Percentiles rank a stretch among this genome's conserved stretches.
Conservation (phyloP, 2,888 invertebrate species). For the Mimas tiliae region DNA sequence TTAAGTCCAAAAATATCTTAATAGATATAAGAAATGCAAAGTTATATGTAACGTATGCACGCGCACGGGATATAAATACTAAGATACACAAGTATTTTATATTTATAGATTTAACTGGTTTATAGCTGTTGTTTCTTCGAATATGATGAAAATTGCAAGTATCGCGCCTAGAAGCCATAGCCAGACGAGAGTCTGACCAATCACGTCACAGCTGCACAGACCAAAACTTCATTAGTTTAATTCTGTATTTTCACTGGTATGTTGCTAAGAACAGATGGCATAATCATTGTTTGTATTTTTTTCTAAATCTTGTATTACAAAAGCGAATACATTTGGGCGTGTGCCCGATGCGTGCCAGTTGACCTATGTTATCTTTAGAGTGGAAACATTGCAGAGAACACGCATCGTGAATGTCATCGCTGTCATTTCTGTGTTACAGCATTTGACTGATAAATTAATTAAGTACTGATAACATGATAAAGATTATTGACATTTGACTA, state of each 20-base stretch:
- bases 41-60: no score
- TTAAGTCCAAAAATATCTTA: no score
- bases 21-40: no score
- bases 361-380: conserved; percentile 76
- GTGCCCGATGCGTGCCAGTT: conserved; percentile 58
- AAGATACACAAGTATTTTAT: no score
- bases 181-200: background rate
- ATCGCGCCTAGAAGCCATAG: no score
- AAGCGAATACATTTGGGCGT: conserved; percentile 56
- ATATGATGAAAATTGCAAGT: no score
- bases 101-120: no score
- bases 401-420: conserved; percentile 63
- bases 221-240: conserved; percentile 17
- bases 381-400: conserved; percentile 63
- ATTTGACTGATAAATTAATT: conserved; percentile 46
- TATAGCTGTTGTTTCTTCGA: no score
- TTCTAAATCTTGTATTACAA: conserved; percentile 2
- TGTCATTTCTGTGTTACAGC: conserved; percentile 46
- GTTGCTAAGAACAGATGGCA: no score
- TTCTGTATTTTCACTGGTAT: background rate
- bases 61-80: no score
- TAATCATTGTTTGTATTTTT: conserved; percentile 3
- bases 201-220: background rate
- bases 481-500: background rate
- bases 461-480: conserved; percentile 6